Evolutionary conservation across 23 tunicate genomes (phyloP), one percentile per base, ranked within the genome.

Genomic region (Styela plicata): DNA sequence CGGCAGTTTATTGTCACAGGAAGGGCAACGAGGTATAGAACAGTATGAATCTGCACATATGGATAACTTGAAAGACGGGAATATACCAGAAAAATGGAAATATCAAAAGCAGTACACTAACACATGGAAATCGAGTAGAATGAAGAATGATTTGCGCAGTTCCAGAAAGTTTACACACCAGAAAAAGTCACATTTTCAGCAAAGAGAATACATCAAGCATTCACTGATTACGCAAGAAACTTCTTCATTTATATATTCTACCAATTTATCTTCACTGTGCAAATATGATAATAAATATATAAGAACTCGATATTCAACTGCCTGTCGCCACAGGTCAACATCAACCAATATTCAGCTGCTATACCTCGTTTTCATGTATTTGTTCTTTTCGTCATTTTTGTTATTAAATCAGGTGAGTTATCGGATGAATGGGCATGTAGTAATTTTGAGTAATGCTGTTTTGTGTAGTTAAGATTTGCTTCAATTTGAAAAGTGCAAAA

Each of bases 381-480:
- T 71, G 34, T 34, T 71, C 36, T 71, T 28, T 71, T 71, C 77
- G 23, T 71, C 77, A 30, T 71, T 71, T 28, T 16, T 71, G 34
- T 71, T 68, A 31, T 68, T 33, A 34, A 71, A 32, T 34, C 77
- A 71, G 77, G 77, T 71, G 35, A 27, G n/a, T n/a, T n/a, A n/a
- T n/a, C n/a, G n/a, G n/a, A n/a, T n/a, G n/a, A n/a, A n/a, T n/a
- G n/a, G n/a, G n/a, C n/a, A n/a, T n/a, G n/a, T n/a, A n/a, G n/a
- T n/a, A n/a, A n/a, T n/a, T n/a, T n/a, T n/a, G n/a, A n/a, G n/a
- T n/a, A n/a, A n/a, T n/a, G n/a, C n/a, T n/a, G n/a, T n/a, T n/a
- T n/a, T n/a, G n/a, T n/a, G n/a, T n/a, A n/a, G n/a, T n/a, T n/a
- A n/a, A n/a, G n/a, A n/a, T n/a, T n/a, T n/a, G n/a, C n/a, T n/a